Conservation (phyloP, 2,888 invertebrate species). For the Melanchra persicariae region DNA sequence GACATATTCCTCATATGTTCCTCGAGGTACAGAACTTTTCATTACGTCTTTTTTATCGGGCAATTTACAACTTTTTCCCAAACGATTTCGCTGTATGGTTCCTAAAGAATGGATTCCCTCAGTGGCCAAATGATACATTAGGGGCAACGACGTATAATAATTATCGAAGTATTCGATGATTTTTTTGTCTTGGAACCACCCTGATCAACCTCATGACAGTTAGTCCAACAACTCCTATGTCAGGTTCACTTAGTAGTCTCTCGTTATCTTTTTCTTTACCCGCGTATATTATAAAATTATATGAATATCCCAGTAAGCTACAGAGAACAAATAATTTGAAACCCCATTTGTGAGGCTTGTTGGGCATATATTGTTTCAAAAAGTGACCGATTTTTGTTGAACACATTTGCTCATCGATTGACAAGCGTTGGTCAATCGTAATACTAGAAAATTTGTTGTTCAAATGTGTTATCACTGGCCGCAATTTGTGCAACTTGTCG, state of each 20-base stretch:
- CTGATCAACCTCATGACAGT: conserved; percentile 27
- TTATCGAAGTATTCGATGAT: conserved; percentile 36
- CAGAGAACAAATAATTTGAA: conserved; percentile 18
- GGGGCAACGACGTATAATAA: too few species aligned
- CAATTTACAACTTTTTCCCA: conserved; percentile 16
- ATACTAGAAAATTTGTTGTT: too few species aligned
- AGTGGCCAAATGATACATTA: conserved; percentile 17
- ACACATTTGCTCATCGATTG: too few species aligned
- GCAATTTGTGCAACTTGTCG: too few species aligned
- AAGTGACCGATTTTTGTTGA: too few species aligned
- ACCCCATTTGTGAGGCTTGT: conserved; percentile 20
- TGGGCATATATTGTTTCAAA: conserved; percentile 16
- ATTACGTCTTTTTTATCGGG: conserved; percentile 8
- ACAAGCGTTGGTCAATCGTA: too few species aligned
- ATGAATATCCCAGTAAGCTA: conserved; percentile 14
- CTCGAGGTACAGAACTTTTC: conserved; percentile 2
- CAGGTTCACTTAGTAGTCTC: conserved; percentile 28
- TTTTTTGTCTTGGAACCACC: conserved; percentile 27
- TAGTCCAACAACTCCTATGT: conserved; percentile 36
- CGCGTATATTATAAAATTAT: conserved; percentile 19
- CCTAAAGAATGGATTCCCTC: conserved; percentile 30
- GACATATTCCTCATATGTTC: too few species aligned
- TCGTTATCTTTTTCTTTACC: conserved; percentile 14
- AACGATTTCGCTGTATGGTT: conserved; percentile 27
- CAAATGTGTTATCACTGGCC: too few species aligned